Evolutionary conservation across 2,888 invertebrate genomes (phyloP), one percentile per base, ranked within the genome.

Genomic region (Vannuccia rotundouncinata): DNA sequence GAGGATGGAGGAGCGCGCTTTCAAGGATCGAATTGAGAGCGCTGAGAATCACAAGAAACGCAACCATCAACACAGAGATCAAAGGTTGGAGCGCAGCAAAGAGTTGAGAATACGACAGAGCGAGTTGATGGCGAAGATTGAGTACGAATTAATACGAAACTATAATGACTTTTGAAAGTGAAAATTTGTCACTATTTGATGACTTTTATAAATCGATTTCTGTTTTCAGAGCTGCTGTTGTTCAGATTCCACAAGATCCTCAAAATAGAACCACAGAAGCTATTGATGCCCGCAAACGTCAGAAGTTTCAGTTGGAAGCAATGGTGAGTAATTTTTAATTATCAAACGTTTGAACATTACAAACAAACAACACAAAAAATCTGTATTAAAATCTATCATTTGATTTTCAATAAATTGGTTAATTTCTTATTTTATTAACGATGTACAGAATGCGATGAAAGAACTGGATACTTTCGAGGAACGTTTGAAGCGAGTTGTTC

Each of bases 51-150:
- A 85, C 27, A 81, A 83, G 13, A 82, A 85, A 28, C 83, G 84
- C 79, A 83, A 84, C 17, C 85, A 86, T 82, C 82, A 84, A 1
- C 84, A 87, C 45, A 82, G 88, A 29, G 82, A 84, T 59, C 83
- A 83, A 13, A 82, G 86, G 31, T 82, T 87, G 66, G 84, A 86
- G 2, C 84, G 85, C 74, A 85, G 86, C 17, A 84, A 85, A 59
- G 82, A 84, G 5, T 82, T 85, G 81, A 83, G 83, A 77, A 84
- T 84, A 0, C 84, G 85, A 81, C 86, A 86, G 81, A 85, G 85
- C 81, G 87, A 88, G 83, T 84, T 87, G 83, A 85, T 87, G 22
- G 87, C 87, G 22, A 87, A 86, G 82, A 86, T 88, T 59, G 85
- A 86, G 88, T 88, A 83, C 85, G 86, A n/a, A n/a, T 83, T 31